These are phyloP conservation scores for Ochlodes sylvanus DNA, from an alignment of 2,888 invertebrate species.

Conservation along the genomic window DNA sequence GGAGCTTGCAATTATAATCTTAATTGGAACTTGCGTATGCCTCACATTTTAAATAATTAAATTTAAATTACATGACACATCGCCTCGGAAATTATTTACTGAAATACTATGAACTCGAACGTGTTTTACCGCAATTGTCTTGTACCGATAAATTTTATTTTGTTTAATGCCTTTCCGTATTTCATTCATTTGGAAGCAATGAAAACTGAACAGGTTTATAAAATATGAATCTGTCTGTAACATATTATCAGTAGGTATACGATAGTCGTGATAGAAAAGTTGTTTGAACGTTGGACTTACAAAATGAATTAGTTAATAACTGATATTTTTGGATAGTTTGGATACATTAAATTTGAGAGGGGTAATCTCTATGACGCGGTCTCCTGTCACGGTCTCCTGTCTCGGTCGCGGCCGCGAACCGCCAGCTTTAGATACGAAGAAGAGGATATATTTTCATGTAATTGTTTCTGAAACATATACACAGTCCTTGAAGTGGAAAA, in stretches of 20 bases:
- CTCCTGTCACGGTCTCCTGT: too few species aligned
- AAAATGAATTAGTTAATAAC: too few species aligned
- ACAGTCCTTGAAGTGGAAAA: too few species aligned
- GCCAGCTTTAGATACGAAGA: too few species aligned
- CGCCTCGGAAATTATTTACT: slow-evolving; percentile 22
- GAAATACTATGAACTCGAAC: slow-evolving; percentile 16
- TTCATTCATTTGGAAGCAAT: neutral
- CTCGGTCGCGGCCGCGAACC: too few species aligned
- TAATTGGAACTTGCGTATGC: slow-evolving; percentile 35
- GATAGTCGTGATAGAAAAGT: too few species aligned
- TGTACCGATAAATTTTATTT: slow-evolving; percentile 7
- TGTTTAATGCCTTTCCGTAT: neutral
- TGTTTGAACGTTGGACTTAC: too few species aligned
- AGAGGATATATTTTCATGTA: too few species aligned
- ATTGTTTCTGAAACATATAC: too few species aligned
- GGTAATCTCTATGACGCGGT: too few species aligned
- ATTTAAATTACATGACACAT: slow-evolving; percentile 34
- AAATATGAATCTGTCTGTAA: slow-evolving; percentile 12
- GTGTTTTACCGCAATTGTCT: slow-evolving; percentile 3
- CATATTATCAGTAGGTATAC: slow-evolving; percentile 18
- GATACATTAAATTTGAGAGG: too few species aligned
- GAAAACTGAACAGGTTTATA: neutral
- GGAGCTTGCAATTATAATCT: slow-evolving; percentile 36
- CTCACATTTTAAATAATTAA: slow-evolving; percentile 32
- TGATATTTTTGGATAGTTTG: too few species aligned